A percentile compares a stretch with the other conserved stretches of the same genome.
These are phyloP conservation scores for Branchipolynoe longqiensis DNA, from an alignment of 2,888 invertebrate genomes.

Conservation along the genomic window DNA sequence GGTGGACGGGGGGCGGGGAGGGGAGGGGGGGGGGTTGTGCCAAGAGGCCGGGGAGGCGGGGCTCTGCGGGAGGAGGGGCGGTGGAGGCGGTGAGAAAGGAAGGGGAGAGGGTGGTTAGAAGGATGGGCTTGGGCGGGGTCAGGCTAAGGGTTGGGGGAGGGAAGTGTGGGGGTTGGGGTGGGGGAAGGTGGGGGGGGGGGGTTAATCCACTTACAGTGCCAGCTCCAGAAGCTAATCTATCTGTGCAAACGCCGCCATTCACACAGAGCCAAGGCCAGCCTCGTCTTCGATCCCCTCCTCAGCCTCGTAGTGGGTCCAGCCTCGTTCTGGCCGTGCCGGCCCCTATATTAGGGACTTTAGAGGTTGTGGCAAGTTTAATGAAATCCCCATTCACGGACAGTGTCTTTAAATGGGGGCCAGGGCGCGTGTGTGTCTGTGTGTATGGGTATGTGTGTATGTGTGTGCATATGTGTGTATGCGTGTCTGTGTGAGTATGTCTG, in stretches of 20 bases:
- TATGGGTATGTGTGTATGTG: no score
- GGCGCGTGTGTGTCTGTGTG: no score
- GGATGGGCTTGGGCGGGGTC: background rate
- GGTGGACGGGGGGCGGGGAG: background rate
- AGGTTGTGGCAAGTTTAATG: background rate
- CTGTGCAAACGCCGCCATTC: slow-evolving; percentile 42
- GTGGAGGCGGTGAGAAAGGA: background rate
- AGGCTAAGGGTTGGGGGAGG: no score
- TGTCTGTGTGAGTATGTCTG: no score
- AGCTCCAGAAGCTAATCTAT: slow-evolving; percentile 30
- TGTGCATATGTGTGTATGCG: no score
- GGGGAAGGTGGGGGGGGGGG: background rate
- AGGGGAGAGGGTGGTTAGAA: background rate
- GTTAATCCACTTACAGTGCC: slow-evolving; percentile 32
- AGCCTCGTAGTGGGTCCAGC: slow-evolving; percentile 16
- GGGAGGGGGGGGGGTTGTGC: background rate
- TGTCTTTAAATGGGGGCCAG: no score
- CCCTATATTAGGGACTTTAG: slow-evolving; percentile 26
- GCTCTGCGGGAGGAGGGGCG: background rate
- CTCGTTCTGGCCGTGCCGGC: background rate
- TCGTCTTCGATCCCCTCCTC: background rate
- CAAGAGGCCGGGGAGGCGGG: background rate
- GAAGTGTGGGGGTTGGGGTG: no score
- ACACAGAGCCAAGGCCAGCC: background rate
- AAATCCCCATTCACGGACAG: no score